Percentiles rank a stretch among this genome's conserved stretches.
These are phyloP conservation scores for Euborellia annulipes DNA, from an alignment of 1,140 invertebrate genomes.

Conservation along the genomic window DNA sequence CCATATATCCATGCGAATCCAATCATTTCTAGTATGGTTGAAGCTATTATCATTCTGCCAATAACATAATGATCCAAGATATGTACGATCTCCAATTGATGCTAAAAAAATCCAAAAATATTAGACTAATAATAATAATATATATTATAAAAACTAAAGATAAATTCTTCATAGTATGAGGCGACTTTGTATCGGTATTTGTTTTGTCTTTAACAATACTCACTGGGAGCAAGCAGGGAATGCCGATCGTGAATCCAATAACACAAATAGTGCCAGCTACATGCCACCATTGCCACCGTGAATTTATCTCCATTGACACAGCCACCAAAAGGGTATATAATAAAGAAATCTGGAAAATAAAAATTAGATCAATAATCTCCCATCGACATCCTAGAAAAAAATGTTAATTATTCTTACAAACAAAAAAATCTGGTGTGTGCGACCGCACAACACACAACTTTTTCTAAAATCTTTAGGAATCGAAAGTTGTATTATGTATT, in stretches of 20 bases:
- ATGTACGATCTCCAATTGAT: conserved; percentile 24
- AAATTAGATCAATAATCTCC: no score
- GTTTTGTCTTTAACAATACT: conserved; percentile 11
- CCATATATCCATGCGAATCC: conserved; percentile 34
- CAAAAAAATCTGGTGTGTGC: no score
- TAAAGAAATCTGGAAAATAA: conserved; percentile 29
- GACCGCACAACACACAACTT: no score
- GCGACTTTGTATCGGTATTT: neutral
- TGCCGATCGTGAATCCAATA: conserved; percentile 24
- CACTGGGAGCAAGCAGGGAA: conserved; percentile 20
- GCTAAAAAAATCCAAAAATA: conserved; percentile 11
- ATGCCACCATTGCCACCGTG: conserved; percentile 27
- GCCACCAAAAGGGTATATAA: conserved; percentile 30
- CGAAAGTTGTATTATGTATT: no score
- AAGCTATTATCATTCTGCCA: conserved; percentile 29
- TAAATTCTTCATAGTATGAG: neutral
- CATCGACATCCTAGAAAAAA: no score
- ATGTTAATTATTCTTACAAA: no score
- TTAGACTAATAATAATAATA: neutral
- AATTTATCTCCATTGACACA: conserved; percentile 25
- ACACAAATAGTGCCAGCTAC: conserved; percentile 19
- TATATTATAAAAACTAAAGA: neutral
- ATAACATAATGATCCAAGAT: conserved; percentile 33
- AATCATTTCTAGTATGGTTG: conserved; percentile 29
- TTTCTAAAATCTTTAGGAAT: no score